Evolutionary conservation across 2,113 vertebrate species (phyloP).

Genomic region (Spheniscus mendiculus): DNA sequence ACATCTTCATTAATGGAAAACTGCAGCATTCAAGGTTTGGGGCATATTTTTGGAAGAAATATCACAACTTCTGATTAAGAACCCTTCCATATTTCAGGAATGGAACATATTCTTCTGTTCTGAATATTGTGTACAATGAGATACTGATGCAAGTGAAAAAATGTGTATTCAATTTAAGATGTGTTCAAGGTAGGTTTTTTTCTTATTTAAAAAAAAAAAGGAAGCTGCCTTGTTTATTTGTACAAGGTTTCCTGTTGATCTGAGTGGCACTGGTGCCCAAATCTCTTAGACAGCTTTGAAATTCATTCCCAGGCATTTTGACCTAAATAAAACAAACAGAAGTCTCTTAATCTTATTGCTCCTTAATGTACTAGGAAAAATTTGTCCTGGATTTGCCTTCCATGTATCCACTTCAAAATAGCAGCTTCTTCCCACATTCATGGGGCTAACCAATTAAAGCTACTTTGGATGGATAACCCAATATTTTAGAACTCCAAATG

Average conservation of each 20-base stretch:
- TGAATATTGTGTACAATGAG: neutral
- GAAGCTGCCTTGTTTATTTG: neutral
- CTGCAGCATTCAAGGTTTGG: neutral
- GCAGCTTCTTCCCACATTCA: neutral
- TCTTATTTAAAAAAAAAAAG: neutral
- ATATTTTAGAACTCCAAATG: neutral
- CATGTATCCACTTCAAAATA: neutral
- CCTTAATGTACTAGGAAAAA: neutral
- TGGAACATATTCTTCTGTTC: neutral
- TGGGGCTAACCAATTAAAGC: neutral
- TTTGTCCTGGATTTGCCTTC: neutral
- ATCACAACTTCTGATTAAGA: neutral
- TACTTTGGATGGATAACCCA: neutral
- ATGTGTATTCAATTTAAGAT: neutral
- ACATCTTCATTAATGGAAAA: neutral
- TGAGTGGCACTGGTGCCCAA: neutral
- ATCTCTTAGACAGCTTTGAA: neutral
- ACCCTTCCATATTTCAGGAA: neutral
- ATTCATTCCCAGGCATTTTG: neutral
- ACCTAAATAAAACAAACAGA: neutral
- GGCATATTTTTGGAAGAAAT: neutral
- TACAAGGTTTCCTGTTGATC: neutral
- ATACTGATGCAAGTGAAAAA: neutral
- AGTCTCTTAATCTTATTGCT: neutral
- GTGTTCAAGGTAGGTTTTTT: neutral